phyloP scores from a whole-genome alignment of 2,797 vertebrate species.

The Rhabdomys pumilio region DNA sequence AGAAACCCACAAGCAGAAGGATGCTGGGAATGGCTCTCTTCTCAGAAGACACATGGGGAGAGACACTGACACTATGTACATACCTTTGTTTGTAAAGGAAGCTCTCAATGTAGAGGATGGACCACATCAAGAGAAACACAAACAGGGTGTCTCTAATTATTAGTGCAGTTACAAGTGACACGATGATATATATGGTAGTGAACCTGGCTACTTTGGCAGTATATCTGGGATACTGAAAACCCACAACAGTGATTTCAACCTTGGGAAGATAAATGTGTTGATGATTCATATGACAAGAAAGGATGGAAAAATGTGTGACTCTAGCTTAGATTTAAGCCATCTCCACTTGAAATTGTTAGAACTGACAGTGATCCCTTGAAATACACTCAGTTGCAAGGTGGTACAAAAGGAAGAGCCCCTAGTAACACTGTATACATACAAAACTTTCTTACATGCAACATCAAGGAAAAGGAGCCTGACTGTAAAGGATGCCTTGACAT shows the following conservation, averaged over 20 bases:
- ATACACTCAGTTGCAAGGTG: neutral
- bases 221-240: neutral
- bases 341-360: neutral
- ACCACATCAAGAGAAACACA: neutral
- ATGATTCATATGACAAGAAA: conserved; percentile 49
- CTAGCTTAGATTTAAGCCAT: neutral
- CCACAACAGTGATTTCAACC: neutral
- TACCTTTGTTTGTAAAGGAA: neutral
- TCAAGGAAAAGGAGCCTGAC: neutral
- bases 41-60: neutral
- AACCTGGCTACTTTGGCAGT: neutral
- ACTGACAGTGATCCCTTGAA: conserved; percentile 32
- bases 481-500: neutral
- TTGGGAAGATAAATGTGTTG: neutral
- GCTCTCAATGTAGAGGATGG: neutral
- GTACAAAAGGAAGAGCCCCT: neutral
- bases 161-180: neutral
- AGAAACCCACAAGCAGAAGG: neutral
- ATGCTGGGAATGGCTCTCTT: neutral
- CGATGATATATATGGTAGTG: rapidly evolving
- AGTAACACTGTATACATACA: conserved; percentile 14
- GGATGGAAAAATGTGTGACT: neutral
- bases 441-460: neutral
- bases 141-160: neutral
- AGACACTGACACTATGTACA: neutral